These are phyloP conservation scores for Pyrrhia umbra DNA, from an alignment of 2,888 invertebrate species.

Conservation along the genomic window DNA sequence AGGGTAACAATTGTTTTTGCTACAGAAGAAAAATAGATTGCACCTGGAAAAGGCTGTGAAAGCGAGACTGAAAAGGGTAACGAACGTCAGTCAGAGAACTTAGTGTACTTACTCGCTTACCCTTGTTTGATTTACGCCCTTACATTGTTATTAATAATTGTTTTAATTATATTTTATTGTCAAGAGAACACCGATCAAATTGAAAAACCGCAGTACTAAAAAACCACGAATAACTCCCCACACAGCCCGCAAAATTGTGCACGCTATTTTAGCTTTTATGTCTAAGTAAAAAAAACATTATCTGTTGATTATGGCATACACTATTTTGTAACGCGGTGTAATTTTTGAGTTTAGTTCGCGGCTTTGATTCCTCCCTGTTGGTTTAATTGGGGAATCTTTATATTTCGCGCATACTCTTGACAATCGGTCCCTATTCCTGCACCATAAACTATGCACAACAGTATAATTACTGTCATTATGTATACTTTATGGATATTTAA, in stretches of 20 bases:
- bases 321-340: slow-evolving; percentile 39
- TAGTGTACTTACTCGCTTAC: slow-evolving; percentile 87
- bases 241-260: slow-evolving; percentile 51
- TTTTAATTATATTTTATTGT: slow-evolving; percentile 70
- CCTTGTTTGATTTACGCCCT: slow-evolving; percentile 85
- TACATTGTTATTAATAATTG: slow-evolving; percentile 68
- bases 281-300: neutral
- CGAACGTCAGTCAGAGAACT: slow-evolving; percentile 76
- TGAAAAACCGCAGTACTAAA: slow-evolving; percentile 35
- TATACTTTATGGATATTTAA: slow-evolving; percentile 62
- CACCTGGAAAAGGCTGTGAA: slow-evolving; percentile 89
- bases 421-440: slow-evolving; percentile 53
- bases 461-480: slow-evolving; percentile 33
- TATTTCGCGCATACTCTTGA: slow-evolving; percentile 64
- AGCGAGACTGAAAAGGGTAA: slow-evolving; percentile 89
- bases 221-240: slow-evolving; percentile 24
- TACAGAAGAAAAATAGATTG: slow-evolving; percentile 90
- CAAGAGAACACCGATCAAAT: slow-evolving; percentile 69
- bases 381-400: slow-evolving; percentile 11
- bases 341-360: slow-evolving; percentile 16
- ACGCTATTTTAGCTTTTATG: slow-evolving; percentile 56
- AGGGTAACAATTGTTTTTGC: slow-evolving; percentile 86
- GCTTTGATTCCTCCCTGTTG: slow-evolving; percentile 39
- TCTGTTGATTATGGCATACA: slow-evolving; percentile 49
- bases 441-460: slow-evolving; percentile 62